Conservation (phyloP, 1,140 invertebrate species). For the Arion vulgaris region DNA sequence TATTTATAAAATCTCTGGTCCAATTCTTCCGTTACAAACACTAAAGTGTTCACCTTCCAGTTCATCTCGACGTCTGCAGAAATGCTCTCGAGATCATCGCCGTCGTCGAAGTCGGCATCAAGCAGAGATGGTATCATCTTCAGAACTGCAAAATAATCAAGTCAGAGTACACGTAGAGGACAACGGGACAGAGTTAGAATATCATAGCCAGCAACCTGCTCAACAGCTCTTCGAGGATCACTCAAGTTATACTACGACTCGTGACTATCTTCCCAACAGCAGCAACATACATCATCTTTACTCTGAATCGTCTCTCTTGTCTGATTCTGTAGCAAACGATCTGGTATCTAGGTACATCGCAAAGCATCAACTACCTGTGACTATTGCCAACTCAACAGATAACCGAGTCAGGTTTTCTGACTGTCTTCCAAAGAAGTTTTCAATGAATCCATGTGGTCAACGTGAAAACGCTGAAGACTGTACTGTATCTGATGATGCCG, state of each 20-base stretch:
- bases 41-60: neutral
- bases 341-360: neutral
- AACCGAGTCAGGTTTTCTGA: neutral
- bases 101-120: neutral
- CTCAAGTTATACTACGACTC: conserved; percentile 6
- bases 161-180: neutral
- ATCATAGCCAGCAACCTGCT: neutral
- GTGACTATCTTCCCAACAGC: conserved; percentile 23
- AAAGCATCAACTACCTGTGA: neutral
- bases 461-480: neutral
- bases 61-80: neutral
- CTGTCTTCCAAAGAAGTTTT: neutral
- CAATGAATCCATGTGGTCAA: neutral
- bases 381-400: neutral
- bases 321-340: conserved; percentile 26
- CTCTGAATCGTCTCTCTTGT: neutral
- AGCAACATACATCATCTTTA: neutral
- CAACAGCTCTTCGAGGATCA: conserved; percentile 30
- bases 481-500: neutral
- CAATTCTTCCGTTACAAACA: neutral
- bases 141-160: neutral
- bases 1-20: neutral
- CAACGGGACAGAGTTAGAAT: neutral
- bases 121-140: neutral
- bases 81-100: neutral